A percentile compares a stretch with the other conserved stretches of the same genome.
These are phyloP conservation scores for Chalcosyrphus nemorum DNA, from an alignment of 2,888 invertebrate genomes.

Conservation along the genomic window DNA sequence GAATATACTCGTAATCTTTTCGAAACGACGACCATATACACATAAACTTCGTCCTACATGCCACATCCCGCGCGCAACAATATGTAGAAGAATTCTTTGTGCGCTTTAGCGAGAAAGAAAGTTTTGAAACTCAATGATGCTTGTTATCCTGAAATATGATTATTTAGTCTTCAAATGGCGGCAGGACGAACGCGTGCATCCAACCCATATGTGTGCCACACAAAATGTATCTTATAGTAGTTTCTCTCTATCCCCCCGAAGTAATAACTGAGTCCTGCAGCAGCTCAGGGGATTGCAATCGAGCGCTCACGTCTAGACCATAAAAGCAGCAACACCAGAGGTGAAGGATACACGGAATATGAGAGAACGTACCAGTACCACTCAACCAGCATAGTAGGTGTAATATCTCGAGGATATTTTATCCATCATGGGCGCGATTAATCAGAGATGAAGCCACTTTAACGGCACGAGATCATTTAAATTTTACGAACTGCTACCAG, in stretches of 20 bases:
- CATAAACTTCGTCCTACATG: constrained; percentile 20
- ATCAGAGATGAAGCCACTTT: constrained; percentile 8
- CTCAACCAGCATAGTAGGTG: constrained; percentile 19
- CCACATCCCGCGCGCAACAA: background rate
- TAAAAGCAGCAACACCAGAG: constrained; percentile 42
- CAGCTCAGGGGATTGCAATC: constrained; percentile 33
- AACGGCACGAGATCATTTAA: constrained; percentile 2
- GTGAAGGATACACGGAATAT: constrained; percentile 17
- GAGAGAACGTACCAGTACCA: background rate
- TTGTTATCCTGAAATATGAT: constrained; percentile 66
- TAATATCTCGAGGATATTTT: constrained; percentile 36
- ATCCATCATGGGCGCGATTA: constrained; percentile 33
- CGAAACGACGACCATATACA: constrained; percentile 4
- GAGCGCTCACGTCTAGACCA: constrained; percentile 49
- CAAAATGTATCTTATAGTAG: constrained; percentile 15
- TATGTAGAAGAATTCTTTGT: constrained; percentile 27
- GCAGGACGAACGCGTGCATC: background rate
- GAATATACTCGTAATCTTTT: constrained; percentile 34
- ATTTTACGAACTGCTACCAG: constrained; percentile 17
- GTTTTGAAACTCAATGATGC: constrained; percentile 60
- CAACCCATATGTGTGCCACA: background rate
- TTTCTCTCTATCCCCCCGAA: background rate
- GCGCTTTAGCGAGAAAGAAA: constrained; percentile 16
- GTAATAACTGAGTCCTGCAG: background rate
- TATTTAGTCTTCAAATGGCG: constrained; percentile 55